Conservation (phyloP, 2,113 vertebrate genomes). For the Panthera leo region DNA sequence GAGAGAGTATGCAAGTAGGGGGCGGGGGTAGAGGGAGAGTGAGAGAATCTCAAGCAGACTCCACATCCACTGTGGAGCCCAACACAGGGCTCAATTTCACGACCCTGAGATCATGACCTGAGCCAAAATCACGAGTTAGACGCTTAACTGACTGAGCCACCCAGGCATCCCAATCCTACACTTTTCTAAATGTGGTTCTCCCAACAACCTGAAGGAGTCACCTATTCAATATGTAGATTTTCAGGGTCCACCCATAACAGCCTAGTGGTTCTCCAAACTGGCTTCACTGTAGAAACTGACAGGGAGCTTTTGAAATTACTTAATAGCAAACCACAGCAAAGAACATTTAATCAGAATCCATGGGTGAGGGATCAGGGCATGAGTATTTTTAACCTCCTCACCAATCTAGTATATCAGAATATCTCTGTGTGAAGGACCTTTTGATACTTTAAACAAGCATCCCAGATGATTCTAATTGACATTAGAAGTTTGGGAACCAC, state of each 20-base stretch:
- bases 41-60: too few relatives aligned
- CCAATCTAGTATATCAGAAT: neutral
- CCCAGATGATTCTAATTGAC: neutral
- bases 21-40: too few relatives aligned
- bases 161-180: neutral
- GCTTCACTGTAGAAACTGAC: neutral
- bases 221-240: neutral
- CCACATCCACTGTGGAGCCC: too few relatives aligned
- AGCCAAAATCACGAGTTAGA: too few relatives aligned
- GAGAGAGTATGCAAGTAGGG: too few relatives aligned
- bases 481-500: neutral
- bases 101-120: too few relatives aligned
- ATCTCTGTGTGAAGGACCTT: neutral
- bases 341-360: neutral
- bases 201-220: neutral
- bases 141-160: too few relatives aligned
- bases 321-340: neutral
- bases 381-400: neutral
- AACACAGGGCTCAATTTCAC: too few relatives aligned
- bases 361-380: neutral
- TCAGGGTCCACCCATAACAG: neutral
- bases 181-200: slow-evolving; percentile 19
- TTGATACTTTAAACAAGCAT: slow-evolving; percentile 12
- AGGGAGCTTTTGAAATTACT: neutral
- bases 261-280: neutral